Evolutionary conservation across 1,140 invertebrate species (phyloP), one percentile per base, ranked within the genome.

Genomic region (Aculops lycopersici): DNA sequence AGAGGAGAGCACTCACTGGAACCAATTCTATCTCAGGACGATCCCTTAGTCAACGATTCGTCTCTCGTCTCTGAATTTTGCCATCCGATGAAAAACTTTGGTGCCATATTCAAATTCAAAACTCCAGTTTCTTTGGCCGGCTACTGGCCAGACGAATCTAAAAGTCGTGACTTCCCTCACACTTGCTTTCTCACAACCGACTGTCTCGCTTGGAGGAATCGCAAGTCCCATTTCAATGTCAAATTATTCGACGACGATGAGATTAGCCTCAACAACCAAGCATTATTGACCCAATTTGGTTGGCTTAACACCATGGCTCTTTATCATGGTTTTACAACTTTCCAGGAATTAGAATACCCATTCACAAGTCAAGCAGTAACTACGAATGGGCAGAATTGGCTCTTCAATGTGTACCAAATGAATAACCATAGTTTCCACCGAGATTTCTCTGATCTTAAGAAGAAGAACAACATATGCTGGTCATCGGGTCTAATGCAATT

Each of bases 281-380:
- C 67, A 3, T 66, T 86, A 41, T 62, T 71, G 39, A 61, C 68
- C 4, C 74, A 70, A 15, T 88, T 72, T 56, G 64, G 64, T 12
- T 81, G 75, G 70, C 60, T 81, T 4, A 55, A 72, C 39, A 63
- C 68, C 1, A 72, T 80, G 58, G 77, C 80, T 4, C 69, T 68
- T 52, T 72, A 73, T 56, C 70, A 76, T 62, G 80, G 83, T 37
- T 92, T 92, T 53, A 74, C 72, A 38, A 73, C 72, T 4, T 76
- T 64, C 46, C 70, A 76, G 50, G 79, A 88, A 41, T 47, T 84
- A 4, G 80, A 74, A 1, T 86, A 88, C 55, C 83, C 83, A 13
- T 53, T 88, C 20, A 64, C 70, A 4, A 73, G 71, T 20, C 81
- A 88, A 64, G 71, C 69, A 3, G 56, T 86, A 37, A 61, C 83